These are phyloP conservation scores for Actenoides lindsayi DNA, from an alignment of 2,113 vertebrate species.

Conservation along the genomic window DNA sequence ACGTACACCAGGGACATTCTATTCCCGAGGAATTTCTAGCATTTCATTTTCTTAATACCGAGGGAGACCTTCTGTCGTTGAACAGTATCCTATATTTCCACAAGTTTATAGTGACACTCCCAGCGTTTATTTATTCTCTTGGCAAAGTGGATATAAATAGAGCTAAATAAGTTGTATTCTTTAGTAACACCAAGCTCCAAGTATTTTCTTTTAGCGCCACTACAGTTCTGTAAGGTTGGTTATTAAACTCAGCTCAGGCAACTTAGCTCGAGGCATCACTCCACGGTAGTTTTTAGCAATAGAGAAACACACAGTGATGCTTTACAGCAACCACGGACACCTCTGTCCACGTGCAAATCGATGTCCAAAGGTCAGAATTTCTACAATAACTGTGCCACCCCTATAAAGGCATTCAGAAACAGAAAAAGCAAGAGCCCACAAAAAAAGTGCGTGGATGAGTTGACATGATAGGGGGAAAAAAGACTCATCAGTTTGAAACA, in stretches of 20 bases:
- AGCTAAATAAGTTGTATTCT: not conserved
- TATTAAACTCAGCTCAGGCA: not conserved
- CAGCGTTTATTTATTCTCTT: not conserved
- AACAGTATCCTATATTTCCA: not conserved
- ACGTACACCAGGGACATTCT: not conserved
- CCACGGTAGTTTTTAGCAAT: not conserved
- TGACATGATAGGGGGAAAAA: not conserved
- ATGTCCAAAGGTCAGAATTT: not conserved
- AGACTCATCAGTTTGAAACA: not conserved
- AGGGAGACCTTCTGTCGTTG: not conserved
- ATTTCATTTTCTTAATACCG: not conserved
- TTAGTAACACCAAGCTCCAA: not conserved
- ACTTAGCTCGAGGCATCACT: not conserved
- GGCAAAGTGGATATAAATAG: not conserved
- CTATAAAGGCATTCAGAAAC: not conserved
- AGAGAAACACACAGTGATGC: not conserved
- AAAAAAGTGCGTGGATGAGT: not conserved
- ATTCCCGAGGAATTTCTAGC: not conserved
- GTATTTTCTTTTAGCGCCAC: not conserved
- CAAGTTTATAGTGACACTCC: not conserved
- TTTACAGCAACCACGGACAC: not conserved
- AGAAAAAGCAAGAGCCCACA: not conserved
- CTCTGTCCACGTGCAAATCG: not conserved
- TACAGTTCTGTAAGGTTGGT: not conserved
- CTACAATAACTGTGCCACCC: not conserved